Percentiles rank a stretch among this genome's conserved stretches.
Evolutionary conservation across 2,797 vertebrate genomes (phyloP).

Genomic region (Antennarius maculatus): DNA sequence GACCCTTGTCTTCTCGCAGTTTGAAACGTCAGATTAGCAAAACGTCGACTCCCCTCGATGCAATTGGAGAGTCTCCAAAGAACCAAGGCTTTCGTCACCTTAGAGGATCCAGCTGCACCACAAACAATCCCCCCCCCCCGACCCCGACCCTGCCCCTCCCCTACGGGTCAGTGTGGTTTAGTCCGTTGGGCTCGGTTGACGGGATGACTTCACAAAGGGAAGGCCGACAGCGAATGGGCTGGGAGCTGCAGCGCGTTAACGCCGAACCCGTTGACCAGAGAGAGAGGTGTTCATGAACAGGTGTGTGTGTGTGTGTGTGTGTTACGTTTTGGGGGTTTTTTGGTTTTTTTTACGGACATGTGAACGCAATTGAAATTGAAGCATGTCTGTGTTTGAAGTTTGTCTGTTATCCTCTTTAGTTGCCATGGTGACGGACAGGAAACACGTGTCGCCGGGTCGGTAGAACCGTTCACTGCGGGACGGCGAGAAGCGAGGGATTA

Average conservation of each 20-base stretch:
- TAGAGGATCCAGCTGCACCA: constrained; percentile 43
- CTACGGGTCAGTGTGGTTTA: constrained; percentile 46
- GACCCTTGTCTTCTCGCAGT: constrained; percentile 16
- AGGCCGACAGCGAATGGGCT: constrained; percentile 28
- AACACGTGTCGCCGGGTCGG: constrained; percentile 49
- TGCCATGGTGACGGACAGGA: constrained; percentile 59
- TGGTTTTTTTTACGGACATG: constrained; percentile 55
- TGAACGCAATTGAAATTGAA: constrained; percentile 59
- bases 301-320: neutral
- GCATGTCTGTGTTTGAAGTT: constrained; percentile 56
- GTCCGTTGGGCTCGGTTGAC: constrained; percentile 58
- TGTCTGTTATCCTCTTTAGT: constrained; percentile 59
- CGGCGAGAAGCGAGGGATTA: neutral
- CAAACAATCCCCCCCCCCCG: constrained; percentile 44
- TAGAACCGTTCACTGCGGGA: neutral
- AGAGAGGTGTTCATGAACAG: constrained; percentile 40
- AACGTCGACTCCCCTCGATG: constrained; percentile 55
- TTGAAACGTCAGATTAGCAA: constrained; percentile 61
- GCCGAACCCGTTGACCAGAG: constrained; percentile 49
- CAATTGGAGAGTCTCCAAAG: constrained; percentile 51
- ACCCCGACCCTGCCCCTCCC: no score
- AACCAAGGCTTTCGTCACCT: constrained; percentile 21
- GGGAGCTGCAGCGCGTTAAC: constrained; percentile 30
- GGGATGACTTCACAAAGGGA: constrained; percentile 58
- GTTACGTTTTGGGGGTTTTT: no score